Conservation (phyloP, 2,888 invertebrate species). For the Bibio marci region DNA sequence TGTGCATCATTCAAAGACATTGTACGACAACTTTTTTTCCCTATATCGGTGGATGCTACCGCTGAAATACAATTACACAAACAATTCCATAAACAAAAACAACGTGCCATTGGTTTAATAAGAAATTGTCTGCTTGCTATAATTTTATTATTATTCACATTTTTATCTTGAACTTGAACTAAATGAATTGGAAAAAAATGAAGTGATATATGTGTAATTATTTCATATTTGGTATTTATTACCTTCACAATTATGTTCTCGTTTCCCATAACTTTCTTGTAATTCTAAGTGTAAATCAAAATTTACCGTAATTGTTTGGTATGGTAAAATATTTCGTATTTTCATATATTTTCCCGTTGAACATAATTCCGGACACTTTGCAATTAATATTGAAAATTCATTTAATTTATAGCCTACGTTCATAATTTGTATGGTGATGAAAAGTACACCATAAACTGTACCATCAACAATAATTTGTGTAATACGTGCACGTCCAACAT, state of each 20-base stretch:
- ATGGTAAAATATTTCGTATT: constrained; percentile 15
- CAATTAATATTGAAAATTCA: constrained; percentile 15
- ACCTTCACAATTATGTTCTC: too few relatives aligned
- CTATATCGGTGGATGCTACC: constrained; percentile 14
- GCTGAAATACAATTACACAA: constrained; percentile 19
- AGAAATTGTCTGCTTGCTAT: constrained; percentile 15
- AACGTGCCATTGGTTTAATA: constrained; percentile 17
- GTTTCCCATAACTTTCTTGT: too few relatives aligned
- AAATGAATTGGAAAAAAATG: too few relatives aligned
- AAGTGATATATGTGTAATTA: too few relatives aligned
- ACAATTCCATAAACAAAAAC: constrained; percentile 23
- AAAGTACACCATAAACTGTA: constrained; percentile 18
- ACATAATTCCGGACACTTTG: constrained; percentile 13
- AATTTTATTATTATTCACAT: constrained; percentile 6
- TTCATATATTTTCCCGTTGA: constrained; percentile 13
- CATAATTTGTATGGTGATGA: constrained; percentile 17
- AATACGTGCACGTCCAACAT: constrained; percentile 13
- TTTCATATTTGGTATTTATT: too few relatives aligned
- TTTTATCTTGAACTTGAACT: too few relatives aligned
- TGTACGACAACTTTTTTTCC: constrained; percentile 16
- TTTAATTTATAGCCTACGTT: constrained; percentile 15
- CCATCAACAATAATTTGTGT: constrained; percentile 18
- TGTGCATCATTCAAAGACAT: constrained; percentile 10
- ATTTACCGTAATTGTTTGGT: constrained; percentile 15
- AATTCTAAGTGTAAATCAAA: constrained; percentile 8